A percentile compares a stretch with the other conserved stretches of the same genome.
Evolutionary conservation across 2,113 vertebrate species (phyloP).

Genomic region (Poeciliopsis prolifica): DNA sequence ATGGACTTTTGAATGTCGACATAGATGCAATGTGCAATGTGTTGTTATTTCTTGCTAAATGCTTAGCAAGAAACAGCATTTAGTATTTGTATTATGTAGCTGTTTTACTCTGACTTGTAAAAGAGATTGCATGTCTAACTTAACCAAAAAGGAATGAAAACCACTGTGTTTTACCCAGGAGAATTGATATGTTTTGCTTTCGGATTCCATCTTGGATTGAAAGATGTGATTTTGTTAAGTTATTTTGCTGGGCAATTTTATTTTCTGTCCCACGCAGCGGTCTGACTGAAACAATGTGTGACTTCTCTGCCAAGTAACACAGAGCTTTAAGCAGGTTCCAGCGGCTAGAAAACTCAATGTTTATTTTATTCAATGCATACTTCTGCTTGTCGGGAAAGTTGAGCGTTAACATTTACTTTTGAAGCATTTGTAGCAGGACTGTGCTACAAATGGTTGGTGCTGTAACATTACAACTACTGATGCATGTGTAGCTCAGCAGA

Average conservation of each 20-base stretch:
- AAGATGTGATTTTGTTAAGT: constrained; percentile 43
- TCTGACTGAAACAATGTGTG: constrained; percentile 52
- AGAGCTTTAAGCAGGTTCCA: constrained; percentile 29
- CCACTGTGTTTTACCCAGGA: background rate
- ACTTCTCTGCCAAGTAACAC: constrained; percentile 34
- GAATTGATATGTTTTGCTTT: constrained; percentile 3
- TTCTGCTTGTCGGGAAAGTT: background rate
- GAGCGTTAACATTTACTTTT: background rate
- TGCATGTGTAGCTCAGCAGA: too few relatives aligned
- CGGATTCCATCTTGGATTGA: constrained; percentile 12
- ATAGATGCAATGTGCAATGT: background rate
- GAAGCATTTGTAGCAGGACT: background rate
- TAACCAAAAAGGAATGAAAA: constrained; percentile 10
- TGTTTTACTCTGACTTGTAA: constrained; percentile 6
- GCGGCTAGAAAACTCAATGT: constrained; percentile 14
- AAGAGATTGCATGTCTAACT: background rate
- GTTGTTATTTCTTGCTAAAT: too few relatives aligned
- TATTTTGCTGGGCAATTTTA: constrained; percentile 21
- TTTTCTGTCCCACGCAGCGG: constrained; percentile 57
- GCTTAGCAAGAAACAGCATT: background rate
- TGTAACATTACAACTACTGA: too few relatives aligned
- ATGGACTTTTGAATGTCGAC: background rate
- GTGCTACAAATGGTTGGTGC: too few relatives aligned
- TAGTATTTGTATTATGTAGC: background rate
- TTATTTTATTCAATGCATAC: background rate